phyloP scores from a whole-genome alignment of 2,113 vertebrate genomes.

The Halcyon malimbica region DNA sequence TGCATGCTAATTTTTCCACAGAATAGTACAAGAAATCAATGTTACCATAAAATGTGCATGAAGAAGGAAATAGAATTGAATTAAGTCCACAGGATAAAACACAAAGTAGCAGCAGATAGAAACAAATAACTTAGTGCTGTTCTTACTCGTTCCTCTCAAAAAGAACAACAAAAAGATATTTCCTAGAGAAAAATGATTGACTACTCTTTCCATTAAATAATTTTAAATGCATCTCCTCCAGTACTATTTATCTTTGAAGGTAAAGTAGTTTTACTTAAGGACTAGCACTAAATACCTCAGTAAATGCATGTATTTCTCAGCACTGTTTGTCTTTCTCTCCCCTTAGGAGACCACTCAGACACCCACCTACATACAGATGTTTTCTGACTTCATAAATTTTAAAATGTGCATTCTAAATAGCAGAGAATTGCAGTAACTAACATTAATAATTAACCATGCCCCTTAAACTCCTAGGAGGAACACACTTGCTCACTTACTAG shows the following conservation, averaged over 20 bases:
- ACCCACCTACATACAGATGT: slow-evolving; percentile 1
- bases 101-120: neutral
- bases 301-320: neutral
- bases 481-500: neutral
- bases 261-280: neutral
- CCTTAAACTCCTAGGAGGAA: slow-evolving; percentile 6
- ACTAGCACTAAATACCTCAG: neutral
- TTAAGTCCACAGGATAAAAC: neutral
- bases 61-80: neutral
- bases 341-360: neutral
- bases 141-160: neutral
- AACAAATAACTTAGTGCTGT: neutral
- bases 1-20: neutral
- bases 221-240: neutral
- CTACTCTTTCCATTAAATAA: neutral
- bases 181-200: neutral
- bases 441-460: slow-evolving; percentile 27
- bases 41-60: neutral
- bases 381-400: slow-evolving; percentile 45
- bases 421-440: neutral
- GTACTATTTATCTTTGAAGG: neutral
- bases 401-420: slow-evolving; percentile 16
- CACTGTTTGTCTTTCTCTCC: neutral
- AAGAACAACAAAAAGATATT: neutral
- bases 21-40: neutral